These are phyloP conservation scores for Paedocypris micromegethes DNA, from an alignment of 2,797 vertebrate species.

Conservation along the genomic window DNA sequence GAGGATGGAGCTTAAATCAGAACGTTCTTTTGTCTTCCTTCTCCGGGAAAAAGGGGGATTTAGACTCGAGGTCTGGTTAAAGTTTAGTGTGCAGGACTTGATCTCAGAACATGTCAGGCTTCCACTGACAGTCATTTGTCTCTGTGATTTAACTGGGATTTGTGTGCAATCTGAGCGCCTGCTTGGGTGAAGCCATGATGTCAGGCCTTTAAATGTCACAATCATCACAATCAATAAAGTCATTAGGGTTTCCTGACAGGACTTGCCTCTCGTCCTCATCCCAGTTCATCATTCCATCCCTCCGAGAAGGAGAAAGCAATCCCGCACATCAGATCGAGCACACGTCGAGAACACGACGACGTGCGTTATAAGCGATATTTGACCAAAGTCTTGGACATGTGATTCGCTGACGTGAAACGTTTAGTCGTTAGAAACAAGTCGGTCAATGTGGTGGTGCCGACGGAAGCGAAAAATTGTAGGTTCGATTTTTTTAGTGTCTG, in stretches of 20 bases:
- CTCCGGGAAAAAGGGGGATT: conserved; percentile 48
- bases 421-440: no score
- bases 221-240: conserved; percentile 25
- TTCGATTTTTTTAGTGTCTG: no score
- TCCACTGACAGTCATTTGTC: conserved; percentile 14
- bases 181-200: not conserved
- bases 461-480: no score
- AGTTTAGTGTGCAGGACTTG: not conserved
- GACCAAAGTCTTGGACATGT: no score
- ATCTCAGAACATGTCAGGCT: not conserved
- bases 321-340: conserved; percentile 9
- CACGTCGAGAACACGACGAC: not conserved
- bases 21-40: conserved; percentile 51
- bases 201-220: conserved; percentile 3
- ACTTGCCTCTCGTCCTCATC: conserved; percentile 11
- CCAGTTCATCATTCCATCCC: not conserved
- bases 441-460: no score
- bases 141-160: conserved; percentile 16
- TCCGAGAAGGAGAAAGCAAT: conserved; percentile 12
- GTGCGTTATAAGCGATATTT: no score
- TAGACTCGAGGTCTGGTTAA: conserved; percentile 18
- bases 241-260: conserved; percentile 34
- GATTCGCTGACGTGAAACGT: no score
- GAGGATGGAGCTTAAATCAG: conserved; percentile 33
- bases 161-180: conserved; percentile 17